These are phyloP conservation scores for Anas capensis DNA, from an alignment of 2,797 vertebrate genomes.

Conservation along the genomic window DNA sequence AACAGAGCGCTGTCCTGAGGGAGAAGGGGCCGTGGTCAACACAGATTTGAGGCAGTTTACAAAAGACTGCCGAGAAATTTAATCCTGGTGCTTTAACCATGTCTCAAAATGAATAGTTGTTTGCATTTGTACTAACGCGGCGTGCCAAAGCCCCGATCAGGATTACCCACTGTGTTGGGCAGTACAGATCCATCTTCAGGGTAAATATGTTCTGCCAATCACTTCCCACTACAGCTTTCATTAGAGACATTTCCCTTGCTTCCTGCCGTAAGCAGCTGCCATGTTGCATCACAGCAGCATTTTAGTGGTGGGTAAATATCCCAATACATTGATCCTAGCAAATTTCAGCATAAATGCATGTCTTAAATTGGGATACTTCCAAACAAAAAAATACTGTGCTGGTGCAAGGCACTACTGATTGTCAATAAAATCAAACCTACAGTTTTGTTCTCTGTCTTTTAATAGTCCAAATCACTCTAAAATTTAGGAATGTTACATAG, in stretches of 20 bases:
- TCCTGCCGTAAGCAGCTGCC: slow-evolving; percentile 22
- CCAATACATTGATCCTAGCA: background rate
- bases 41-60: background rate
- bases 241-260: slow-evolving; percentile 33
- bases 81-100: background rate
- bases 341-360: background rate
- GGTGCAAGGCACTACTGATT: background rate
- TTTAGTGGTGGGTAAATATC: background rate
- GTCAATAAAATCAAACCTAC: background rate
- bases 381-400: background rate
- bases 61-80: slow-evolving; percentile 11
- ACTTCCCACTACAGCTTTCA: slow-evolving; percentile 35
- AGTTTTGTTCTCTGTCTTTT: background rate
- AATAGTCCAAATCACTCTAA: background rate
- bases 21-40: background rate
- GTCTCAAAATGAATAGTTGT: background rate
- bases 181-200: slow-evolving; percentile 9
- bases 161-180: background rate
- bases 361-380: background rate
- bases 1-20: background rate
- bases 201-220: slow-evolving; percentile 46
- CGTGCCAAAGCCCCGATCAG: background rate
- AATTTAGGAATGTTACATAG: background rate
- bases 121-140: background rate
- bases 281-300: slow-evolving; percentile 23